These are phyloP conservation scores for Ammodramus savannarum DNA, from an alignment of 2,113 vertebrate species.

Conservation along the genomic window DNA sequence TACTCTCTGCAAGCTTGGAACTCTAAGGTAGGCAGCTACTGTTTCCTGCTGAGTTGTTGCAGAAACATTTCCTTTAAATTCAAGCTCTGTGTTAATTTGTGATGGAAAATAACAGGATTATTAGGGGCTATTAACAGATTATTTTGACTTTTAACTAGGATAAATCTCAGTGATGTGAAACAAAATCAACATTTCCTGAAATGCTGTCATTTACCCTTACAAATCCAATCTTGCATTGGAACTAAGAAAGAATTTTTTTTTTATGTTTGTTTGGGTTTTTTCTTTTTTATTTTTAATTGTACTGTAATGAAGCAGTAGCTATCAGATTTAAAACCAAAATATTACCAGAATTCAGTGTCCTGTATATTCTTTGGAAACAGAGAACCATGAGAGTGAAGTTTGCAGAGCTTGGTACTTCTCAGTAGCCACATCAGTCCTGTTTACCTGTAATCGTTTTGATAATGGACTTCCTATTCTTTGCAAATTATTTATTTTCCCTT, in stretches of 20 bases:
- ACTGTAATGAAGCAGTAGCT: neutral
- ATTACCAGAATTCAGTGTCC: neutral
- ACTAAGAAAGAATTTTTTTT: neutral
- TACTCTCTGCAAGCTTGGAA: neutral
- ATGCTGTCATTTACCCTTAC: neutral
- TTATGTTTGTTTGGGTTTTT: neutral
- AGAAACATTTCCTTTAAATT: slow-evolving; percentile 29
- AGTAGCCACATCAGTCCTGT: neutral
- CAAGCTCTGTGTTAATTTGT: neutral
- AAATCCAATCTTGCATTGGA: neutral
- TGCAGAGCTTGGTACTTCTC: neutral
- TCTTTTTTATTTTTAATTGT: neutral
- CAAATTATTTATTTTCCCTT: neutral
- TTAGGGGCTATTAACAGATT: neutral
- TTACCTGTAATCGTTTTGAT: neutral
- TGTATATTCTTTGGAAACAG: neutral
- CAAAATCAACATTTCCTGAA: neutral
- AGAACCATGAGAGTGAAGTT: neutral
- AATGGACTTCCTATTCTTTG: neutral
- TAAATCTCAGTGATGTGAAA: neutral
- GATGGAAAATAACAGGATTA: slow-evolving; percentile 7
- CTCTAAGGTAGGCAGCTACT: neutral
- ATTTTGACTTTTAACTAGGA: neutral
- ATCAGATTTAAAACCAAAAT: neutral
- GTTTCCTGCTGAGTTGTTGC: slow-evolving; percentile 12